Base-by-base conservation (phyloP, 2,113 vertebrate species). In the Gymnocephalus cernua region DNA sequence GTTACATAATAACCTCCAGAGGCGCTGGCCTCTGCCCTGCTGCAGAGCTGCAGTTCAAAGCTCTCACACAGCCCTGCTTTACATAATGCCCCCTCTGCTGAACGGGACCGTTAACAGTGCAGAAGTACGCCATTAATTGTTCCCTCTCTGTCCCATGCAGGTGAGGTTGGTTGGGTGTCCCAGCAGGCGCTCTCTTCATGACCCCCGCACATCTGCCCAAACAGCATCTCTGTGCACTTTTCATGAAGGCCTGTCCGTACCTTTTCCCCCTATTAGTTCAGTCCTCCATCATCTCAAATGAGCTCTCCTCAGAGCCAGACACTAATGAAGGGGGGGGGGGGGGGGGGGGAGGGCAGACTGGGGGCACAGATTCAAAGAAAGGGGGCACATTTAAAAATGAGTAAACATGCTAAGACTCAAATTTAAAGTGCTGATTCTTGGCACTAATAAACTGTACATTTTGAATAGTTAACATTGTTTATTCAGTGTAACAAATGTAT, bases 1-100 rank as follows among this genome's bases (percentile, higher is more conserved):
- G 71, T 86, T 88, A 48, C 82, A 62, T 90, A 83, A 90, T n/a
- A 15, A 70, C 70, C 81, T 78, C 78, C 80, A 53, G 74, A 65
- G 77, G 77, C 77, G 19, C 12, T 79, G 84, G 84, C 87, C 89
- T 18, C 58, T 72, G 90, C 48, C 80, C 85, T 7, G 27, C 86
- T 61, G 80, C 77, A 74, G 83, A 59, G 64, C 74, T 41, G 54
- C 80, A 56, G 83, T 68, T 71, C 71, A 70, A 67, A 74, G 59
- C 68, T 50, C 18, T 25, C 68, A n/a, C 67, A 14, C 72, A 23
- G 76, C 53, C 15, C 4, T 10, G 62, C 72, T 88, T 81, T 88
- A 84, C 79, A 62, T 75, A 88, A 87, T 16, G 23, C 51, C 61
- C 59, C 14, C 70, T 29, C 21, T 21, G 25, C 29, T 77, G 29